Evolutionary conservation across 2,888 invertebrate species (phyloP).

Genomic region (Noctua comes): DNA sequence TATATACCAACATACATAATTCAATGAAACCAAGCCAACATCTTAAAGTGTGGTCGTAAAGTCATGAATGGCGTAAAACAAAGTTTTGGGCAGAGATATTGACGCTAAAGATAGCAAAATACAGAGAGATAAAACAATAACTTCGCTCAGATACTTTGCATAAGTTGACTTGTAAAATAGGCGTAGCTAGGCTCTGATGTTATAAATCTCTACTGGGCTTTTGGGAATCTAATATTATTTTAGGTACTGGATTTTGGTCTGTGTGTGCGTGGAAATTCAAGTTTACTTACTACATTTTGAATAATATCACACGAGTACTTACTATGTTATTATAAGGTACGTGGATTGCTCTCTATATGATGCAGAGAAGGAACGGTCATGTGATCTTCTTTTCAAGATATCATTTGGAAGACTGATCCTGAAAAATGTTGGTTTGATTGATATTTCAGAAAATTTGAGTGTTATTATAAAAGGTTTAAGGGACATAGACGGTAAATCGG

Average conservation of each 20-base stretch:
- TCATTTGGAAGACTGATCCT: not conserved
- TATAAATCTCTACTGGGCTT: constrained; percentile 27
- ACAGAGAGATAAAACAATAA: constrained; percentile 62
- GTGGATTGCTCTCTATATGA: not conserved
- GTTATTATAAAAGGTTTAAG: too few relatives aligned
- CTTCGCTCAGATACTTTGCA: constrained; percentile 56
- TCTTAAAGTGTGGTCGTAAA: constrained; percentile 49
- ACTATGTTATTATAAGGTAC: not conserved
- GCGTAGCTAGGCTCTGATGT: constrained; percentile 19
- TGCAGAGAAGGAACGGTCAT: not conserved
- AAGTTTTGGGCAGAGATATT: constrained; percentile 62
- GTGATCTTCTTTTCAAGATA: not conserved
- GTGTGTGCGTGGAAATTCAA: not conserved
- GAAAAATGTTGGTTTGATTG: not conserved
- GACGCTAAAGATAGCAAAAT: constrained; percentile 60
- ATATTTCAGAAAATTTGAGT: not conserved
- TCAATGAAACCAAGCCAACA: constrained; percentile 50
- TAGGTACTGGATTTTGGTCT: constrained; percentile 4
- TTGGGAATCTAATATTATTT: constrained; percentile 27
- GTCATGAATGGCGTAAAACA: constrained; percentile 59
- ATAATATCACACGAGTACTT: not conserved
- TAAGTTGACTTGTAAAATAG: constrained; percentile 61
- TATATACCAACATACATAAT: constrained; percentile 54
- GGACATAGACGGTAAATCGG: not conserved
- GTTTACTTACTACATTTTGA: not conserved